Evolutionary conservation across 2,797 vertebrate genomes (phyloP), one percentile per base, ranked within the genome.

Genomic region (Karalla daura): DNA sequence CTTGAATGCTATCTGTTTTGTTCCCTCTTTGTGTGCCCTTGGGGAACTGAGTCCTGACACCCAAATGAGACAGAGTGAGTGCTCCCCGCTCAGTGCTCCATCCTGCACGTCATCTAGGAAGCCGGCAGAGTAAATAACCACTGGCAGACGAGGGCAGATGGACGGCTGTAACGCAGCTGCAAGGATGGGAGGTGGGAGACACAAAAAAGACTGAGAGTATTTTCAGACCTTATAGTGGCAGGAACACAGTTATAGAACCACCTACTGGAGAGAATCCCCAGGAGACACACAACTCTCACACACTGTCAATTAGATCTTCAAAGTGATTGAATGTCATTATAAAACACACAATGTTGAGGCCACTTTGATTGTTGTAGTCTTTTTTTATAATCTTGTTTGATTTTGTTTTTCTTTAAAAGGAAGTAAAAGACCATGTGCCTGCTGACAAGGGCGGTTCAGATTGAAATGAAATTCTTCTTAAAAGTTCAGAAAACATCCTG

Each of bases 1-100:
- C 90, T 85, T 94, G 92, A 96, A 95, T 93, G 92, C 93, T 94
- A 94, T 95, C 94, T 95, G 92, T 95, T 96, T 94, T 94, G 77
- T 70, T 88, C 75, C 65, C 70, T 85, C 78, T 82, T 69, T 83
- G 74, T 88, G 70, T 81, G 88, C 88, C 92, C 92, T 81, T 53
- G 55, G 79, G 89, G 89, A 91, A 53, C 72, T 30, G 74, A 85
- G 84, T 80, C 67, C 89, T 92, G 91, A 93, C 91, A 91, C 86
- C 74, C 71, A 78, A 91, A 88, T 70, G 83, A 91, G 94, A 92
- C 83, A 78, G 88, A 88, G 74, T 84, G 89, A 92, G 81, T 55
- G 69, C 87, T 86, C 83, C 76, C 81, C 64, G 49, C 76, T 54
- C 23, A 55, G 68, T 72, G 82, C 76, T 82, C 65, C 82, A 83